Conservation (phyloP, 1,140 invertebrate species). For the Caenorhabditis inopinata region DNA sequence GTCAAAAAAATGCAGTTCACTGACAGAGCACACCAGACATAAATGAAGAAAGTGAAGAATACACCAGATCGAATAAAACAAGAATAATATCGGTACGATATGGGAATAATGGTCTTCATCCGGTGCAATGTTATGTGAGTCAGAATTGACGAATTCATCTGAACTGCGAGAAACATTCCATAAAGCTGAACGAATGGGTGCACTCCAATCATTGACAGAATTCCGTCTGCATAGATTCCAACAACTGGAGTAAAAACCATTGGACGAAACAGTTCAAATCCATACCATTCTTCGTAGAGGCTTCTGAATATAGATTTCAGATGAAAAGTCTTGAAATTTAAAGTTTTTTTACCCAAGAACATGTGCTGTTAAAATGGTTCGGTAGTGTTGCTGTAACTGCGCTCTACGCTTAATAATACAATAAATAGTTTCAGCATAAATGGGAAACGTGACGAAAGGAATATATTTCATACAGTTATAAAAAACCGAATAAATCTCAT, state of each 20-base stretch:
- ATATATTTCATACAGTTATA: not conserved
- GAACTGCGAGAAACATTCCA: not conserved
- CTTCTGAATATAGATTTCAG: too few species aligned
- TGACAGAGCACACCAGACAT: not conserved
- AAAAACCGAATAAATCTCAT: constrained; percentile 6
- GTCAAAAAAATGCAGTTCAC: not conserved
- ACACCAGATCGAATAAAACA: not conserved
- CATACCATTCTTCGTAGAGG: not conserved
- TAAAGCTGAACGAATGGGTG: constrained; percentile 10
- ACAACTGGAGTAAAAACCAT: not conserved
- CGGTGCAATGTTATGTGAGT: constrained; percentile 6
- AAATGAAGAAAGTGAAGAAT: not conserved
- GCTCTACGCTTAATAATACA: constrained; percentile 12
- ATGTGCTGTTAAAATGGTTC: not conserved
- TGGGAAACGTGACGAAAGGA: not conserved
- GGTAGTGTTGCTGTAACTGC: not conserved
- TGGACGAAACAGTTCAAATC: constrained; percentile 1
- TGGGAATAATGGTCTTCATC: not conserved
- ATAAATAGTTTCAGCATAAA: not conserved
- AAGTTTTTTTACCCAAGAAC: constrained; percentile 14
- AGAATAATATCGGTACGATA: constrained; percentile 2
- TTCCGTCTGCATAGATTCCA: constrained; percentile 13
- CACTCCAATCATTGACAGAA: not conserved
- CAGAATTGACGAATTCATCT: not conserved
- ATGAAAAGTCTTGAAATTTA: too few species aligned